Percentiles rank a stretch among this genome's conserved stretches.
Conservation (phyloP, 2,113 vertebrate genomes). For the Hippocampus guttulatus region DNA sequence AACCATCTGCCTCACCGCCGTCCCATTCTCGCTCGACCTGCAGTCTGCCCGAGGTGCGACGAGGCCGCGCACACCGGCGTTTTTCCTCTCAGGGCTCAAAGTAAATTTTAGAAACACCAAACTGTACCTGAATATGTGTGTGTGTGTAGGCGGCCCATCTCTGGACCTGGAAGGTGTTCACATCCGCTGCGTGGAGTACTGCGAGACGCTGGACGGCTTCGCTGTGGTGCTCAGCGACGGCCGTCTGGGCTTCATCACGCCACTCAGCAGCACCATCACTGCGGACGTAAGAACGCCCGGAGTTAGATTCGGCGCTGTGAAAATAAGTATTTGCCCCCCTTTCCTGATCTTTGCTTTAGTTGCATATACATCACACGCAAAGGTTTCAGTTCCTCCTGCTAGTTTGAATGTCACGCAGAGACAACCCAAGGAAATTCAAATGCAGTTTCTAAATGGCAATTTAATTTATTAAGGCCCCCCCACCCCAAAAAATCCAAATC, state of each 20-base stretch:
- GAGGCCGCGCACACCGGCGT: not conserved
- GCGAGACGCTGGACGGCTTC: constrained; percentile 90
- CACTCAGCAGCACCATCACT: constrained; percentile 83
- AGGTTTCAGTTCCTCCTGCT: no score
- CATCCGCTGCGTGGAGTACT: constrained; percentile 91
- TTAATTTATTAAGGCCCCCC: no score
- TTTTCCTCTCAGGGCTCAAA: no score
- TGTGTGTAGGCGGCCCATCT: constrained; percentile 79
- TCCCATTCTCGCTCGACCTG: constrained; percentile 94
- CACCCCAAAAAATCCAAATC: no score
- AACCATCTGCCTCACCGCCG: constrained; percentile 87
- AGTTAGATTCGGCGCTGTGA: no score
- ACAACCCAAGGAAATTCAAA: no score
- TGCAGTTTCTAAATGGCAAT: no score
- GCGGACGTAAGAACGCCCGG: constrained; percentile 77
- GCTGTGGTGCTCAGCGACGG: constrained; percentile 94
- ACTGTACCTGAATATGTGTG: not conserved
- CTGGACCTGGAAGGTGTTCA: constrained; percentile 84
- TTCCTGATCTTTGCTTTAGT: no score
- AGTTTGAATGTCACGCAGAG: no score
- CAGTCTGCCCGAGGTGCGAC: constrained; percentile 89
- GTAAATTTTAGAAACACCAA: not conserved
- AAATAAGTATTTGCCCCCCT: no score
- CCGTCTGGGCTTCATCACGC: constrained; percentile 92
- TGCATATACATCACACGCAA: no score